Evolutionary conservation across 23 tunicate species (phyloP), one percentile per base, ranked within the genome.

Genomic region (Clavelina lepadiformis): DNA sequence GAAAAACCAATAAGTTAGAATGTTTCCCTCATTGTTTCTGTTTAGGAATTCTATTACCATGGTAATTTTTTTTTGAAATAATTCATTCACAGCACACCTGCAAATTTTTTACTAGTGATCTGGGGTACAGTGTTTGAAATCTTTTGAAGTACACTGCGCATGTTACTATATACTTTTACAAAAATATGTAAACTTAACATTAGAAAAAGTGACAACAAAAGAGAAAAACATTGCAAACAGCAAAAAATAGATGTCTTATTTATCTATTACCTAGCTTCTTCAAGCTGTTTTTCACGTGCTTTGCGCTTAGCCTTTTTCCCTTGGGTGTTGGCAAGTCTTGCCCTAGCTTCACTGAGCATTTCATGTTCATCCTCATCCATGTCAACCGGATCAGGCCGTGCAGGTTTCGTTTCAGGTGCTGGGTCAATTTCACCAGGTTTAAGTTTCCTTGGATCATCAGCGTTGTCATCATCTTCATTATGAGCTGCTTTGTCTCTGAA

Each of bases 381-480:
- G 64, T 94, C 99, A 54, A 94, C 64, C 28, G 99, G 95, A 56
- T 86, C 95, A 37, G 99, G 99, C 7, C 99, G 73, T 23, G 99
- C 99, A 18, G 99, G 99, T 71, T 94, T 86, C 5, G 99, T 94
- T 71, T 94, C 99, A 13, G 99, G 99, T 20, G 88, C 95, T 30
- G 99, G 99, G 73, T 86, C 95, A 38, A 86, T 86, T 62, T 94
- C 99, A 3, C 99, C 99, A 24, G 99, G 99, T 60, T 94, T 94
- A 11, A 86, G 58, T 58, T 86, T 94, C 20, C 95, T 76, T 0
- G 91, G 99, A 76, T 94, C 99, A 60, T 94, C 99, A 33, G 66
- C 86, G 13, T 86, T 81, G 51, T 65, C 89, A 68, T 74, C 84
- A 23, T 78, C 95, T 57, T 86, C 95, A 63, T 86, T 86, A 35